Evolutionary conservation across 2,888 invertebrate species (phyloP).

Genomic region (Pyrrhia umbra): DNA sequence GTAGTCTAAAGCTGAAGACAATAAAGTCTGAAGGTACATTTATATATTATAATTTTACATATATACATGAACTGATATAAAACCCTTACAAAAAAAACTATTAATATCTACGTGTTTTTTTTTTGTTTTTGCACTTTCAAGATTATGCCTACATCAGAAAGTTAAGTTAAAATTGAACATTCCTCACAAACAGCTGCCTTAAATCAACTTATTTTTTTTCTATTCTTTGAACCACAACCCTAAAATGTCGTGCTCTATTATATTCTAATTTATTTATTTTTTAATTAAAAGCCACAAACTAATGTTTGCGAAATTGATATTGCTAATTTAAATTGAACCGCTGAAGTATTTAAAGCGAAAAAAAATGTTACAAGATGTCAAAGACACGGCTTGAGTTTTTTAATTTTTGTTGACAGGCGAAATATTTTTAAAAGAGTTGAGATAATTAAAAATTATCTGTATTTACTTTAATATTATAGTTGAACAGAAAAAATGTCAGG

Average conservation of each 20-base stretch:
- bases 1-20: too few relatives aligned
- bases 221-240: background rate
- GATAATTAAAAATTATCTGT: background rate
- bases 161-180: too few relatives aligned
- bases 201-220: too few relatives aligned
- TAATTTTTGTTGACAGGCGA: constrained; percentile 45
- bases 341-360: constrained; percentile 32
- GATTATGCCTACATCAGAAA: too few relatives aligned
- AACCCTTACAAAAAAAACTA: too few relatives aligned
- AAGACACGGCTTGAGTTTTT: constrained; percentile 38
- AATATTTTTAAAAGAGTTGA: constrained; percentile 45
- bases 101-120: too few relatives aligned
- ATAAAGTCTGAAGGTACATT: too few relatives aligned
- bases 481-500: background rate
- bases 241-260: background rate
- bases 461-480: constrained; percentile 1
- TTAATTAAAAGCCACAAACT: constrained; percentile 28
- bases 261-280: constrained; percentile 13
- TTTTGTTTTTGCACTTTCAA: too few relatives aligned
- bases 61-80: too few relatives aligned
- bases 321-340: constrained; percentile 41
- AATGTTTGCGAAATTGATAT: constrained; percentile 1
- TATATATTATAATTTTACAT: too few relatives aligned
- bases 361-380: constrained; percentile 51
- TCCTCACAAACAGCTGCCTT: too few relatives aligned